Conservation (phyloP, 2,113 vertebrate genomes). For the Pollimyrus isidori region DNA sequence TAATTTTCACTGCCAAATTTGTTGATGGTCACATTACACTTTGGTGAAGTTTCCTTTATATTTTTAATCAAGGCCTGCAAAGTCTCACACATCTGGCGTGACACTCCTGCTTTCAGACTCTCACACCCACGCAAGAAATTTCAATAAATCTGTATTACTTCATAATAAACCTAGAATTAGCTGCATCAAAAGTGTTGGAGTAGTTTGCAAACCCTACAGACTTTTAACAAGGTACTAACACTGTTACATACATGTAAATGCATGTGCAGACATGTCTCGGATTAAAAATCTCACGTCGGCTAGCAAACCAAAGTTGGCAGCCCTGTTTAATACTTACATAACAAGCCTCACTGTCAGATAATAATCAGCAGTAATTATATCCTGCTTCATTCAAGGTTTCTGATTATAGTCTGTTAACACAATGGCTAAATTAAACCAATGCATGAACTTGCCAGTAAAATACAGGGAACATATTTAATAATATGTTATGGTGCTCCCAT, state of each 20-base stretch:
- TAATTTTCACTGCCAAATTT: not conserved
- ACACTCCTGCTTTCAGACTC: not conserved
- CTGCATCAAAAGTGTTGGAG: not conserved
- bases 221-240: not conserved
- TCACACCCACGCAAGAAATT: not conserved
- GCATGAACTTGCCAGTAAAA: not conserved
- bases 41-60: not conserved
- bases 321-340: not conserved
- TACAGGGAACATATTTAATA: not conserved
- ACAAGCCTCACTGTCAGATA: not conserved
- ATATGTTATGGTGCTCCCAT: not conserved
- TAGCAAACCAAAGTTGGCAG: not conserved
- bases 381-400: not conserved
- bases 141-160: not conserved
- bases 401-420: not conserved
- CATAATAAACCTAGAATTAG: not conserved
- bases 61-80: not conserved
- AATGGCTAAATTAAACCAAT: not conserved
- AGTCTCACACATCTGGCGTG: not conserved
- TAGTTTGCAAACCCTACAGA: not conserved
- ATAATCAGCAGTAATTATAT: not conserved
- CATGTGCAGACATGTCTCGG: not conserved
- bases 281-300: not conserved
- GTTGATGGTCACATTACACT: not conserved
- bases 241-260: not conserved